These are phyloP conservation scores for Tenebrio molitor DNA, from an alignment of 1,140 invertebrate species.

Conservation along the genomic window DNA sequence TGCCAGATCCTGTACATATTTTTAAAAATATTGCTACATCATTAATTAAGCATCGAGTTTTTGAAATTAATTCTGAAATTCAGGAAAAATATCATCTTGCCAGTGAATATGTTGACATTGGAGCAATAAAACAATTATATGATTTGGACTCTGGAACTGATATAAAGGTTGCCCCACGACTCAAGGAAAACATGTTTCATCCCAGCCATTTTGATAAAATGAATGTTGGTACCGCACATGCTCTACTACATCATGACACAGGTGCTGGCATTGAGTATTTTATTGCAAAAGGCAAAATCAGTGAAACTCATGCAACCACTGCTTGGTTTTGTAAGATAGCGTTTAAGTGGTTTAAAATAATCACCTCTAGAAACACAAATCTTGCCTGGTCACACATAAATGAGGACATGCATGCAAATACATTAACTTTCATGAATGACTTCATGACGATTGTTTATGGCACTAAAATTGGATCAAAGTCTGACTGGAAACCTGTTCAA, in stretches of 20 bases:
- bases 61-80: neutral
- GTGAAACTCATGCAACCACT: neutral
- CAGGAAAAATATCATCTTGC: neutral
- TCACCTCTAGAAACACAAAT: neutral
- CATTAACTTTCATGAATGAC: neutral
- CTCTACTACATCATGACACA: neutral
- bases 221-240: neutral
- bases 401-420: neutral
- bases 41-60: neutral
- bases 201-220: slow-evolving; percentile 9
- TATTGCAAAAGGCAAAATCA: neutral
- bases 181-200: neutral
- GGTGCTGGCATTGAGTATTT: neutral
- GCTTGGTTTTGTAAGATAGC: neutral
- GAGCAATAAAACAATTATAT: neutral
- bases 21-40: slow-evolving; percentile 10
- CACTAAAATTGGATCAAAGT: too few relatives aligned
- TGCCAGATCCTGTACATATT: neutral
- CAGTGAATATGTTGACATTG: neutral
- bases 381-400: neutral
- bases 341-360: slow-evolving; percentile 9
- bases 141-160: neutral
- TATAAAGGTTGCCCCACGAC: neutral
- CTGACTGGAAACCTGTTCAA: too few relatives aligned
- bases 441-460: neutral